These are phyloP conservation scores for Sciurus vulgaris DNA, from an alignment of 2,797 vertebrate species.

Conservation along the genomic window DNA sequence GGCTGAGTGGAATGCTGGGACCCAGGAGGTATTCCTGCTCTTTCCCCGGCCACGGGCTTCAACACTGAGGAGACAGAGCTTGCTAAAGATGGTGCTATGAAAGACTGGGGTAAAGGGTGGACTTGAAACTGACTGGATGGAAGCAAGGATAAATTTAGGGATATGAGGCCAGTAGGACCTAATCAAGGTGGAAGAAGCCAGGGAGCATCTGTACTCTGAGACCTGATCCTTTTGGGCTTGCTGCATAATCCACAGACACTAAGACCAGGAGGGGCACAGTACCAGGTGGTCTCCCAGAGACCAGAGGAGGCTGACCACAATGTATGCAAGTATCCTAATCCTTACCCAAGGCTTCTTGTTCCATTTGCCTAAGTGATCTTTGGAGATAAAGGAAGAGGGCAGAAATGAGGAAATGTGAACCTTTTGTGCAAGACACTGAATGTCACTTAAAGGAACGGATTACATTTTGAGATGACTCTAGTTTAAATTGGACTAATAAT, in stretches of 20 bases:
- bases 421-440: not conserved
- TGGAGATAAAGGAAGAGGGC: not conserved
- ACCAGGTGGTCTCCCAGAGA: not conserved
- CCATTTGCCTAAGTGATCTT: not conserved
- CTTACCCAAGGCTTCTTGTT: too few relatives aligned
- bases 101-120: not conserved
- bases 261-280: accelerated
- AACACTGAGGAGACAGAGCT: too few relatives aligned
- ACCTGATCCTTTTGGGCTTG: not conserved
- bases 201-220: accelerated
- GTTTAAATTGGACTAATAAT: not conserved
- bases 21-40: accelerated
- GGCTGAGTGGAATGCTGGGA: accelerated
- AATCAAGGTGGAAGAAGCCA: not conserved
- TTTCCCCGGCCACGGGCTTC: accelerated
- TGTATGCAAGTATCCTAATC: accelerated
- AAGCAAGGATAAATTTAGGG: not conserved
- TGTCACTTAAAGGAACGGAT: not conserved
- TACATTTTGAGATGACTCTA: not conserved
- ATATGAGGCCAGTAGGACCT: not conserved
- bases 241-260: not conserved
- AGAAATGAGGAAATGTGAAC: not conserved
- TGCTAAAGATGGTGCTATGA: not conserved
- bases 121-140: not conserved
- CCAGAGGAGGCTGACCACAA: not conserved